Evolutionary conservation across 2,797 vertebrate species (phyloP).

Genomic region (Denticeps clupeoides): DNA sequence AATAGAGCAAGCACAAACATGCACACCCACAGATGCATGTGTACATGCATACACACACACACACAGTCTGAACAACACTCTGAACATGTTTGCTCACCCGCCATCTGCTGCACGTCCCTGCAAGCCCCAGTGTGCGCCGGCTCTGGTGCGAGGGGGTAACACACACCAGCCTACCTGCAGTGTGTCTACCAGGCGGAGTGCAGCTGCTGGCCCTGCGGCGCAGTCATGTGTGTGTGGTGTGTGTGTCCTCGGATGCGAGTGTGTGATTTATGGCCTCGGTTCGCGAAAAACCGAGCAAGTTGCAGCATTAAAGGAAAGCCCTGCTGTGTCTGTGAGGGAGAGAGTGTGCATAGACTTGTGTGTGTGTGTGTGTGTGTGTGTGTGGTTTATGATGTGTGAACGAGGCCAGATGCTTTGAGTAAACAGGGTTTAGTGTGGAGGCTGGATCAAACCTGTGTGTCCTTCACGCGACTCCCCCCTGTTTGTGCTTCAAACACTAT

Average conservation of each 20-base stretch:
- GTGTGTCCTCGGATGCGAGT: neutral
- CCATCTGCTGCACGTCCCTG: too few relatives aligned
- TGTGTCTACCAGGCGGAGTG: neutral
- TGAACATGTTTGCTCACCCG: too few relatives aligned
- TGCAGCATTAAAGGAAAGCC: too few relatives aligned
- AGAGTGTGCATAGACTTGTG: neutral
- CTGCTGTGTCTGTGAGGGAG: neutral
- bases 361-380: conserved; percentile 5
- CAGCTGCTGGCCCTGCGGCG: too few relatives aligned
- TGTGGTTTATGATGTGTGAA: conserved; percentile 24
- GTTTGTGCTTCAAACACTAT: neutral
- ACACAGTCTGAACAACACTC: too few relatives aligned
- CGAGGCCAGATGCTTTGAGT: conserved; percentile 17
- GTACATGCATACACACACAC: too few relatives aligned
- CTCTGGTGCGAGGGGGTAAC: too few relatives aligned
- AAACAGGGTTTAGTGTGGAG: conserved; percentile 19
- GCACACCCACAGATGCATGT: too few relatives aligned
- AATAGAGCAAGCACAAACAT: too few relatives aligned
- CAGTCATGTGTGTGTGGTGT: neutral
- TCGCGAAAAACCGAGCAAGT: too few relatives aligned
- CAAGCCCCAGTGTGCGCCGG: too few relatives aligned
- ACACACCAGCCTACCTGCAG: too few relatives aligned
- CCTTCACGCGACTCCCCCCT: conserved; percentile 16
- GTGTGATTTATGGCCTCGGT: neutral
- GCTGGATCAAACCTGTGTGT: conserved; percentile 9